These are phyloP conservation scores for Chaetorhynchus papuensis DNA, from an alignment of 2,113 vertebrate genomes.

Conservation along the genomic window DNA sequence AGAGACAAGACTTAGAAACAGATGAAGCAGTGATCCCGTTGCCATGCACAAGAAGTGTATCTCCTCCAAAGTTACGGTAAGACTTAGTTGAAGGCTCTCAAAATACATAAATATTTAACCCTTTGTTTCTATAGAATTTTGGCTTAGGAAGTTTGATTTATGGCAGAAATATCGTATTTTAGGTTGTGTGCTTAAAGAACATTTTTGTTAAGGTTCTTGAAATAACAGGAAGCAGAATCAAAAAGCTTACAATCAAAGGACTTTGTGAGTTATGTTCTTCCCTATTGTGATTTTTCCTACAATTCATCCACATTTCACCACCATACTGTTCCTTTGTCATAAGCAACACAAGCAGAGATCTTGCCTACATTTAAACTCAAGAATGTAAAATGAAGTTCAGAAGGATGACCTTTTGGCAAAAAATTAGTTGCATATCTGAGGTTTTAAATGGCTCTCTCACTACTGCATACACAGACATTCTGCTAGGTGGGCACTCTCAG, in stretches of 20 bases:
- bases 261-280: neutral
- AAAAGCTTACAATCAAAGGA: neutral
- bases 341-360: neutral
- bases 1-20: neutral
- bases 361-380: neutral
- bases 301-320: constrained; percentile 33
- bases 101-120: neutral
- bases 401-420: neutral
- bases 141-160: neutral
- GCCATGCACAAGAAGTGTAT: neutral
- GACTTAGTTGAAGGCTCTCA: neutral
- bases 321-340: neutral
- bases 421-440: neutral
- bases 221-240: neutral
- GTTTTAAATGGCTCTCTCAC: neutral
- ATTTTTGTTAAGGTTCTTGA: neutral
- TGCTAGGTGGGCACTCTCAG: neutral
- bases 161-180: accelerated
- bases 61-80: neutral
- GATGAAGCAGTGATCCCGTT: neutral
- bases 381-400: neutral
- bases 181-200: neutral
- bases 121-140: neutral
- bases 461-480: neutral
- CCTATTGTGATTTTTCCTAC: constrained; percentile 38